Evolutionary conservation across 2,113 vertebrate species (phyloP).

Genomic region (Grus americana): DNA sequence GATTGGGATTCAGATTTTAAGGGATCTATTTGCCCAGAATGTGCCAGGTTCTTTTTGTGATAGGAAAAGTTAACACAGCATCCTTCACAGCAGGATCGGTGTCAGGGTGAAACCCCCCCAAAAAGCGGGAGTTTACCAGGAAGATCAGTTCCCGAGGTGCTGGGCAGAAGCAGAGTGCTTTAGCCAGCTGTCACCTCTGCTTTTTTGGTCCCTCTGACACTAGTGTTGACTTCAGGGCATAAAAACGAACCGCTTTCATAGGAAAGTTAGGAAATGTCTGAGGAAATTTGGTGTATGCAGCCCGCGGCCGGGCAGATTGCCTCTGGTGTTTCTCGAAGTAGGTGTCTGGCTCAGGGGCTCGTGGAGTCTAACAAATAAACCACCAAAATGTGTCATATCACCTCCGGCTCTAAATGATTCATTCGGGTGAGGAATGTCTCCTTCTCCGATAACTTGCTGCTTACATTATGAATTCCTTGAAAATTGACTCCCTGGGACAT

Average conservation of each 20-base stretch:
- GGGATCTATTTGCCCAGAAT: background rate
- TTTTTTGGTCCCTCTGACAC: background rate
- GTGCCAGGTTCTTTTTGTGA: background rate
- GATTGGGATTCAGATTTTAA: background rate
- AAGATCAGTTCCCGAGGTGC: slow-evolving; percentile 51
- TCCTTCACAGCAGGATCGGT: background rate
- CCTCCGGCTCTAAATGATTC: slow-evolving; percentile 59
- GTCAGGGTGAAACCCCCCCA: background rate
- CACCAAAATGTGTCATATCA: background rate
- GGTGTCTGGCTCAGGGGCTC: background rate
- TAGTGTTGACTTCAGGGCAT: background rate
- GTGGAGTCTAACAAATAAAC: background rate
- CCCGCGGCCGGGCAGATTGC: background rate
- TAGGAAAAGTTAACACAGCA: background rate
- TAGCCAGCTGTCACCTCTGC: slow-evolving; percentile 68
- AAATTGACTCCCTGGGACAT: slow-evolving; percentile 66
- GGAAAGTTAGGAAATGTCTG: background rate
- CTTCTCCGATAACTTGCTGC: slow-evolving; percentile 54
- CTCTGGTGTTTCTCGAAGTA: background rate
- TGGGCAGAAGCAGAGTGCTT: slow-evolving; percentile 42
- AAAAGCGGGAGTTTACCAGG: slow-evolving; percentile 65
- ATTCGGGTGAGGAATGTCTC: slow-evolving; percentile 29
- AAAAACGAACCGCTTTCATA: background rate
- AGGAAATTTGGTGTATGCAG: background rate
- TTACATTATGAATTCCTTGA: slow-evolving; percentile 66